These are phyloP conservation scores for Arrhopalites spinosus DNA, from an alignment of 2,888 invertebrate species.

Conservation along the genomic window DNA sequence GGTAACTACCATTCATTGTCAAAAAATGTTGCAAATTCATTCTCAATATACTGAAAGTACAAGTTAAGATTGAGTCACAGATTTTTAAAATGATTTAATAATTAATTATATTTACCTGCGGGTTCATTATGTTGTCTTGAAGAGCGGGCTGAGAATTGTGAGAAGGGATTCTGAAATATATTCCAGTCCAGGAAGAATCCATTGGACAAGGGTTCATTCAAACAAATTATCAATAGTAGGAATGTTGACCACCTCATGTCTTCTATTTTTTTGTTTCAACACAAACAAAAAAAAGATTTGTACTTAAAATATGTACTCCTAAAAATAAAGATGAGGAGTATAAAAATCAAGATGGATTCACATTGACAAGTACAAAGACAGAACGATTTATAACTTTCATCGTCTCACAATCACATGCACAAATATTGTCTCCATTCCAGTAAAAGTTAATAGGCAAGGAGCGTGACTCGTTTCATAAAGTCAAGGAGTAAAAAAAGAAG, in stretches of 20 bases:
- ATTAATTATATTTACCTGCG: constrained; percentile 8
- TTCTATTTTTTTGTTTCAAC: neutral
- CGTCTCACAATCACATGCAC: too few species aligned
- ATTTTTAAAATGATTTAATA: too few species aligned
- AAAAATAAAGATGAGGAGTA: neutral
- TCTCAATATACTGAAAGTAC: neutral
- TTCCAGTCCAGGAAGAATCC: constrained; percentile 27
- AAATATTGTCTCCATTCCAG: too few species aligned
- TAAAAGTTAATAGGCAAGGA: too few species aligned
- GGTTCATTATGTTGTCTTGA: constrained; percentile 25
- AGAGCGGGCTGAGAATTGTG: constrained; percentile 21
- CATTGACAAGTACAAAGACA: neutral
- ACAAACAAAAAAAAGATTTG: too few species aligned
- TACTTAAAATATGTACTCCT: too few species aligned
- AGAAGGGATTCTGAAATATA: constrained; percentile 12
- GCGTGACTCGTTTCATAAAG: too few species aligned
- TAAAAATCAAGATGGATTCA: neutral
- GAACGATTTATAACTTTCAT: neutral
- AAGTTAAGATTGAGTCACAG: too few species aligned
- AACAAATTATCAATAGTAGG: neutral
- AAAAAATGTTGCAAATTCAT: too few species aligned
- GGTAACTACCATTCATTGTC: neutral
- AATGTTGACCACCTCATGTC: neutral
- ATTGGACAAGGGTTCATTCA: neutral
- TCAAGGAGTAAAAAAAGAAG: too few species aligned